These are phyloP conservation scores for Cynodonichthys magdalenae DNA, from an alignment of 2,797 vertebrate species.

Conservation along the genomic window DNA sequence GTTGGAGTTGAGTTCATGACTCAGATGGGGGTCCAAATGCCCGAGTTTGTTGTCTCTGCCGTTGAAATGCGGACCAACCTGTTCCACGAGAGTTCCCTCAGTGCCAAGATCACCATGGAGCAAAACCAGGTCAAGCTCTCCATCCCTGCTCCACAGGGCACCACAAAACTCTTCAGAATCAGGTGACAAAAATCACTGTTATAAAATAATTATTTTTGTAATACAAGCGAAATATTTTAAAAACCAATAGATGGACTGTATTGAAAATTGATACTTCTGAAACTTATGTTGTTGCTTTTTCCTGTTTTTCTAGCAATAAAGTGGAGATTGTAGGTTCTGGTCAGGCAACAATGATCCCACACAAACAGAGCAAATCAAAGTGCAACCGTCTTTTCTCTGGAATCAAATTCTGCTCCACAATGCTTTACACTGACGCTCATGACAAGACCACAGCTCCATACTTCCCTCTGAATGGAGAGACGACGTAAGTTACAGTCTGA, in stretches of 20 bases:
- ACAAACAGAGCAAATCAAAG: constrained; percentile 51
- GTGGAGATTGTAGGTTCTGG: constrained; percentile 80
- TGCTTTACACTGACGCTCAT: constrained; percentile 61
- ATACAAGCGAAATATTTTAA: no score
- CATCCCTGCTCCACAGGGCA: constrained; percentile 82
- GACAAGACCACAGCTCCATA: constrained; percentile 75
- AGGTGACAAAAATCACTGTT: constrained; percentile 76
- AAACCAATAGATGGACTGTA: no score
- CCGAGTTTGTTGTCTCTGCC: constrained; percentile 83
- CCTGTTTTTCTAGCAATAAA: constrained; percentile 80
- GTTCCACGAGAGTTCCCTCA: constrained; percentile 89
- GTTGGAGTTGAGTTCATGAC: constrained; percentile 89
- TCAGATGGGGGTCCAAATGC: constrained; percentile 85
- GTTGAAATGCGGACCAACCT: constrained; percentile 89
- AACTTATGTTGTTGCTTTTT: constrained; percentile 25
- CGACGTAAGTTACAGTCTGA: constrained; percentile 72
- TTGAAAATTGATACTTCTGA: no score
- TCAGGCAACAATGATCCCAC: constrained; percentile 72
- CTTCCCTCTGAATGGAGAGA: constrained; percentile 86
- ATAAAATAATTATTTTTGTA: no score
- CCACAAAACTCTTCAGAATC: constrained; percentile 84
- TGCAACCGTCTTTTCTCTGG: constrained; percentile 85
- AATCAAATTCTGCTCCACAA: constrained; percentile 81
- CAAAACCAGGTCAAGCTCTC: constrained; percentile 84
- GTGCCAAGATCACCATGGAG: constrained; percentile 80